Evolutionary conservation across 2,888 invertebrate genomes (phyloP).

Genomic region (Athalia rosae): DNA sequence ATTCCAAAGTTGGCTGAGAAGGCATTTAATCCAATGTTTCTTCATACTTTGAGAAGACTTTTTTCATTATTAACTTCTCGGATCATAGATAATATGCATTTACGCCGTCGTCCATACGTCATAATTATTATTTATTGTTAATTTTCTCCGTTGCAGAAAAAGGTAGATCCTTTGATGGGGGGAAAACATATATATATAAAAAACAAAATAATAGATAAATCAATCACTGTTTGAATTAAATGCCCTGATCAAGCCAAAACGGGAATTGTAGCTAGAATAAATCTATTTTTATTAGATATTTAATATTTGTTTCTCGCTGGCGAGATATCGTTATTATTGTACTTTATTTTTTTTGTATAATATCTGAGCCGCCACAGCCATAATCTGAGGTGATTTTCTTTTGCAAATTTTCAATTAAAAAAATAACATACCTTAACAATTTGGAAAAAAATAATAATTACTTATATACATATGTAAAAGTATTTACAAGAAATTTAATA

Average conservation of each 20-base stretch:
- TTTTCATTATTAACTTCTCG: neutral
- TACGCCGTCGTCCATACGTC: neutral
- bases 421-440: neutral
- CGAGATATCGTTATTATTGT: slow-evolving; percentile 24
- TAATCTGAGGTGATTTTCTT: too few relatives aligned
- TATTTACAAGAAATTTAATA: neutral
- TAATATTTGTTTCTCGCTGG: slow-evolving; percentile 43
- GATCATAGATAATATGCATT: neutral
- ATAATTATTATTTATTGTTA: neutral
- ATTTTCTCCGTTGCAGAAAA: neutral
- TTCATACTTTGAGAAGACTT: neutral
- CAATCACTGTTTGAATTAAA: neutral
- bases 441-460: neutral
- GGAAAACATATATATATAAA: too few relatives aligned
- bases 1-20: neutral
- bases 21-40: slow-evolving; percentile 4
- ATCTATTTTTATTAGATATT: slow-evolving; percentile 45
- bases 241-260: slow-evolving; percentile 32
- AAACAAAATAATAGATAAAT: neutral
- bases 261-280: slow-evolving; percentile 30
- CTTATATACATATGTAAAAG: neutral
- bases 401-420: neutral
- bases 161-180: too few relatives aligned
- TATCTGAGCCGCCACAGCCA: too few relatives aligned
- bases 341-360: neutral